Percentiles rank a stretch among this genome's conserved stretches.
These are phyloP conservation scores for Sisyra terminalis DNA, from an alignment of 2,888 invertebrate genomes.

Conservation along the genomic window DNA sequence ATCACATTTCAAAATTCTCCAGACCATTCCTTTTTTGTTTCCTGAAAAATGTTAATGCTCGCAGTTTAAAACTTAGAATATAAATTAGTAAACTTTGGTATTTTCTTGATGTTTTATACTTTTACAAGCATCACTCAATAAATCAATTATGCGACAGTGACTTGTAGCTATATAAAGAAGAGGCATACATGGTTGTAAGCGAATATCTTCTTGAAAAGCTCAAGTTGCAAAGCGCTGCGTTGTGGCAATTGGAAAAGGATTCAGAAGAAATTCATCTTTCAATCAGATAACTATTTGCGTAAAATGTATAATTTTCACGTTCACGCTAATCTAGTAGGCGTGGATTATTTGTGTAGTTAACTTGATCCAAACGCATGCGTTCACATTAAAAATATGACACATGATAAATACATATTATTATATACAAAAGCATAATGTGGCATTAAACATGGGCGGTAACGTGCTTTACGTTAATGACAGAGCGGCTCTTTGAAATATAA, in stretches of 20 bases:
- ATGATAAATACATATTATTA: conserved; percentile 8
- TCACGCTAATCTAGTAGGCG: conserved; percentile 8
- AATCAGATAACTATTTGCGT: conserved; percentile 5
- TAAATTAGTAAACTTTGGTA: no score
- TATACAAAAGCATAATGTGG: conserved; percentile 4
- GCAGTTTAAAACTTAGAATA: no score
- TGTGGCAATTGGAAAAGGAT: not conserved
- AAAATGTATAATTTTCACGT: conserved; percentile 9
- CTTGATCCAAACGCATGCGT: conserved; percentile 7
- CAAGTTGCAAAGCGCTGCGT: no score
- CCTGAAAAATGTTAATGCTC: no score
- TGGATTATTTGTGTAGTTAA: conserved; percentile 6
- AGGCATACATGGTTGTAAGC: no score
- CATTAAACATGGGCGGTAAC: conserved; percentile 8
- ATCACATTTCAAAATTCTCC: no score
- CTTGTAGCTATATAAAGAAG: no score
- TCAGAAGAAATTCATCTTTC: conserved; percentile 1
- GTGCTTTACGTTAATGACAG: conserved; percentile 7
- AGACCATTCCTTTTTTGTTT: no score
- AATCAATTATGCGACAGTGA: no score
- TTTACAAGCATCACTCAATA: no score
- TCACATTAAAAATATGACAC: conserved; percentile 6
- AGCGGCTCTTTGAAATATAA: conserved; percentile 5
- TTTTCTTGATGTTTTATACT: no score
- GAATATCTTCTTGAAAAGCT: no score